These are phyloP conservation scores for Xerus rutilus DNA, from an alignment of 2,797 vertebrate species.

Conservation along the genomic window DNA sequence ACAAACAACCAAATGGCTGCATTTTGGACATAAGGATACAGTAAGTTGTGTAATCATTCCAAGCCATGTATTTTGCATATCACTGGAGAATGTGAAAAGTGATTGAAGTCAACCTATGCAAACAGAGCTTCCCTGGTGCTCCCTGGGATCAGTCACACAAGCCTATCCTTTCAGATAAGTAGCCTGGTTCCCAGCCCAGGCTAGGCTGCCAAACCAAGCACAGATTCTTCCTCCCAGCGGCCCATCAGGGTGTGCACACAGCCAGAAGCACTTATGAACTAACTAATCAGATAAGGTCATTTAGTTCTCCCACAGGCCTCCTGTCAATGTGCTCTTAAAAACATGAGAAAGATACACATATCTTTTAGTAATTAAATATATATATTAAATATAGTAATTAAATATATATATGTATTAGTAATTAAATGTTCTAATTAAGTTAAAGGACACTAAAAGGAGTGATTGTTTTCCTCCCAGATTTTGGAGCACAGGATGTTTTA, in stretches of 20 bases:
- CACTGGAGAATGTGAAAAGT: constrained; percentile 26
- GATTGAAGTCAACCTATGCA: constrained; percentile 70
- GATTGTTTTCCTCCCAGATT: not conserved
- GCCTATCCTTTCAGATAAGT: constrained; percentile 17
- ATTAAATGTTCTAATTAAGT: constrained; percentile 5
- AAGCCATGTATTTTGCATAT: constrained; percentile 36
- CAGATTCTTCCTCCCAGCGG: not conserved
- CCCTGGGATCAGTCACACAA: not conserved
- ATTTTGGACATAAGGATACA: not conserved
- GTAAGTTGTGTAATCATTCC: not conserved
- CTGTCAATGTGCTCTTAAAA: constrained; percentile 46
- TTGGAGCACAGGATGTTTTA: constrained; percentile 10
- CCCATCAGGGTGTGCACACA: not conserved
- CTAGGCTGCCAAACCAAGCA: not conserved
- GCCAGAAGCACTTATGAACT: not conserved
- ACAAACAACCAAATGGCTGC: constrained; percentile 18
- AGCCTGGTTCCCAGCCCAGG: not conserved
- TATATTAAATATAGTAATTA: no score
- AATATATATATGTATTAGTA: no score
- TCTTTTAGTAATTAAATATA: not conserved
- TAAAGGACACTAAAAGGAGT: not conserved
- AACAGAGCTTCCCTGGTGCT: constrained; percentile 56
- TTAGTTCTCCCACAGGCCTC: not conserved
- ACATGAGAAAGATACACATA: not conserved
- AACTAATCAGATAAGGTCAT: not conserved